These are phyloP conservation scores for Rhabdomys pumilio DNA, from an alignment of 2,797 vertebrate genomes.

Conservation along the genomic window DNA sequence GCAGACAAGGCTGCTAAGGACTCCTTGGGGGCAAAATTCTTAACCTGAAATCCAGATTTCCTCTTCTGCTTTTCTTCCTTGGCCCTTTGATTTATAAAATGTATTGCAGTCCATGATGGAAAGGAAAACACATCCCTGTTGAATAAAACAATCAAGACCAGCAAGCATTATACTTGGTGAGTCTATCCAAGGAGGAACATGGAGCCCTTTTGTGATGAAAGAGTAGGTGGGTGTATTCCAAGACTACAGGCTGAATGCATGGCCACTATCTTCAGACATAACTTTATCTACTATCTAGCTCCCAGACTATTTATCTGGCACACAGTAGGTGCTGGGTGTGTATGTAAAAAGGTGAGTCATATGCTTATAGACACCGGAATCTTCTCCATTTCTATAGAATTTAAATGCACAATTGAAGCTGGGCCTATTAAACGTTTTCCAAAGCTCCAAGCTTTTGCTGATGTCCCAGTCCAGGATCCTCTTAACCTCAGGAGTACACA, in stretches of 20 bases:
- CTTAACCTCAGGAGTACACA: background rate
- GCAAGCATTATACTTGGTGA: conserved; percentile 38
- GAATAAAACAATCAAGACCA: conserved; percentile 42
- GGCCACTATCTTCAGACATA: conserved; percentile 23
- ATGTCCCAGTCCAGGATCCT: background rate
- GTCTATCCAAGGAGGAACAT: conserved; percentile 13
- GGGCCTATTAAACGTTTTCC: conserved; percentile 46
- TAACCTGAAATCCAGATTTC: conserved; percentile 73
- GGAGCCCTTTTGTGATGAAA: conserved; percentile 57
- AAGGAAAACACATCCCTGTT: conserved; percentile 31
- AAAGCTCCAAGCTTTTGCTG: conserved; percentile 19
- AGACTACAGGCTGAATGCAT: background rate
- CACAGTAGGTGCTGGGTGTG: background rate
- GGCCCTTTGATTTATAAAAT: conserved; percentile 72
- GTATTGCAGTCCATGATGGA: conserved; percentile 30
- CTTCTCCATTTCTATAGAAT: conserved; percentile 33
- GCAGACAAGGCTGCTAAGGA: conserved; percentile 67
- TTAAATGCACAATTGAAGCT: conserved; percentile 21
- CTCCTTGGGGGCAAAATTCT: conserved; percentile 55
- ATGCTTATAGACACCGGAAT: background rate
- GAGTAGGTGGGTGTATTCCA: background rate
- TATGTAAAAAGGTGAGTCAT: background rate
- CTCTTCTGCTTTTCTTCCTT: conserved; percentile 65
- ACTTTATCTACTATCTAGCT: conserved; percentile 24
- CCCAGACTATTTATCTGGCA: background rate